A percentile compares a stretch with the other conserved stretches of the same genome.
Conservation (phyloP, 2,797 vertebrate species). For the Pelochelys cantorii region DNA sequence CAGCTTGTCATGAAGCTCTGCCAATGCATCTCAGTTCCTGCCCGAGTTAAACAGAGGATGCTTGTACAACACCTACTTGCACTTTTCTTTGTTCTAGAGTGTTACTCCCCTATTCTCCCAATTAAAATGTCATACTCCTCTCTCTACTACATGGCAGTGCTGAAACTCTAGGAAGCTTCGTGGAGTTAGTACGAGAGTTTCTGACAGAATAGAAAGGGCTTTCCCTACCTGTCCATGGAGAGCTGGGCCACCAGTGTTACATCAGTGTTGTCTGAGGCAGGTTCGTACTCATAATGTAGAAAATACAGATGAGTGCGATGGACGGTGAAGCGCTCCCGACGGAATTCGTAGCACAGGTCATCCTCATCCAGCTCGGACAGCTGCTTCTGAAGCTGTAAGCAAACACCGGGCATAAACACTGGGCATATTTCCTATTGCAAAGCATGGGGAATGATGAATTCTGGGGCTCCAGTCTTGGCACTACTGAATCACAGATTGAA, state of each 20-base stretch:
- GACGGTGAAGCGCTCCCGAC: constrained; percentile 95
- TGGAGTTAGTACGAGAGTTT: rapidly evolving
- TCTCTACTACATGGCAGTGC: background rate
- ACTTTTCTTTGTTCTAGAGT: background rate
- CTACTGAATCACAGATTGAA: background rate
- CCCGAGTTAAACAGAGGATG: background rate
- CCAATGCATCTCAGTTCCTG: rapidly evolving
- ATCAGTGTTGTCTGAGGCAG: constrained; percentile 87
- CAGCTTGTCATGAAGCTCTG: background rate
- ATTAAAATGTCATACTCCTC: background rate
- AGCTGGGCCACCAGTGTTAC: constrained; percentile 97
- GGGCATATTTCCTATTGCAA: background rate
- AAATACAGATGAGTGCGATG: constrained; percentile 97
- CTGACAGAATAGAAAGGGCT: background rate
- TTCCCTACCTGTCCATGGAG: constrained; percentile 94
- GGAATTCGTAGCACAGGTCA: constrained; percentile 97
- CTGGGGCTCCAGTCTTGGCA: background rate
- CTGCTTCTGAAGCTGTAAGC: constrained; percentile 93
- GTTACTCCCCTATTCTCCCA: background rate
- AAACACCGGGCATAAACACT: background rate
- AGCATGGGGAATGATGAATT: background rate
- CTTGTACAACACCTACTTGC: background rate
- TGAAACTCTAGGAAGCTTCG: background rate
- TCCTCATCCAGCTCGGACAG: constrained; percentile 96
- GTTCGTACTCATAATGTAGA: constrained; percentile 94